phyloP scores from a whole-genome alignment of 2,888 invertebrate species.

The Scotopteryx bipunctaria region DNA sequence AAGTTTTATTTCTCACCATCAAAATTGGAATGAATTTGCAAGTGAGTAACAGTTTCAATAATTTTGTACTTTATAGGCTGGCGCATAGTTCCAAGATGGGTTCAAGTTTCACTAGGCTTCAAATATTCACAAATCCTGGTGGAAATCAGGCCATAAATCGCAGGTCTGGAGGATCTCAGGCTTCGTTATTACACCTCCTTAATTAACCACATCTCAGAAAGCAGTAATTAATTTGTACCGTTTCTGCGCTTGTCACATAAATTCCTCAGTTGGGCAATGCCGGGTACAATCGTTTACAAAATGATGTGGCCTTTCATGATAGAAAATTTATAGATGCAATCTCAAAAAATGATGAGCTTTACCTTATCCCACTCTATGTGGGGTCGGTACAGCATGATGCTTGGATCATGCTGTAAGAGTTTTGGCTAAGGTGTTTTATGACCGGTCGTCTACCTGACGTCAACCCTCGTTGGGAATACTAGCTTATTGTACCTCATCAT shows the following conservation, averaged over 20 bases:
- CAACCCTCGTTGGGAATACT: no score
- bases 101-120: slow-evolving; percentile 15
- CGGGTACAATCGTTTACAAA: no score
- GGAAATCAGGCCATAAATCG: slow-evolving; percentile 39
- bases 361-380: no score
- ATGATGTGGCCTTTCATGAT: no score
- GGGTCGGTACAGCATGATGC: no score
- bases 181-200: slow-evolving; percentile 59
- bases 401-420: no score
- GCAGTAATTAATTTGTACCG: slow-evolving; percentile 71
- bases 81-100: slow-evolving; percentile 3
- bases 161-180: slow-evolving; percentile 27
- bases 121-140: slow-evolving; percentile 18
- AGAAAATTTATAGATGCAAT: no score
- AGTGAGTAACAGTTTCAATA: background rate
- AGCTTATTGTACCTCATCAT: no score
- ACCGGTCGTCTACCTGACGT: no score
- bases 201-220: slow-evolving; percentile 65
- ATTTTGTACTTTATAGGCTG: background rate
- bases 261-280: slow-evolving; percentile 61
- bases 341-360: no score
- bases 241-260: slow-evolving; percentile 72
- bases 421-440: no score
- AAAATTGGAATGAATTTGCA: background rate
- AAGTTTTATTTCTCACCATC: no score